Evolutionary conservation across 37 sponge, comb jelly and placozoan genomes (phyloP).

Genomic region (Spongilla lacustris): DNA sequence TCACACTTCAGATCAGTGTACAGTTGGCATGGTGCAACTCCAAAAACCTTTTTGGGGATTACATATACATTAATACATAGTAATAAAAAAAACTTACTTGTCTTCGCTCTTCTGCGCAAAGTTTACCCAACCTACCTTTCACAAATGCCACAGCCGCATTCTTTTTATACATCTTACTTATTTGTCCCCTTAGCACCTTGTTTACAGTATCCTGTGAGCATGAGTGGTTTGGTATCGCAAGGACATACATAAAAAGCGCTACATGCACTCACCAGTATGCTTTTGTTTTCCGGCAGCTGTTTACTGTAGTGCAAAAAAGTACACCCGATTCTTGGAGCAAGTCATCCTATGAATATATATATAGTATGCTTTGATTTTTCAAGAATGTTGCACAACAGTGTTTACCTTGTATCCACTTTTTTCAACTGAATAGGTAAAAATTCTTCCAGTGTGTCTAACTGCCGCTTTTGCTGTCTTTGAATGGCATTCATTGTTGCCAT

Average conservation of each 20-base stretch:
- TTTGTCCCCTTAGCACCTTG: neutral
- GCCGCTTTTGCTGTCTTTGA: neutral
- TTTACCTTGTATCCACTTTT: neutral
- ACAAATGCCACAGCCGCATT: neutral
- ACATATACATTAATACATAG: too few relatives aligned
- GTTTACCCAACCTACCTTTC: neutral
- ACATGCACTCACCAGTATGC: neutral
- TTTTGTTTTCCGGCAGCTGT: neutral
- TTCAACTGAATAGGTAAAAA: neutral
- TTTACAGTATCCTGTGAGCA: neutral
- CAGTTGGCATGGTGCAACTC: too few relatives aligned
- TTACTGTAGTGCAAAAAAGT: neutral
- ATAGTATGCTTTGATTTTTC: neutral
- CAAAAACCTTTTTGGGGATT: too few relatives aligned
- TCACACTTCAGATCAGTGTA: too few relatives aligned
- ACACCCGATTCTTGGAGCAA: neutral
- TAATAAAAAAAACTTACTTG: neutral
- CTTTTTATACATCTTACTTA: neutral
- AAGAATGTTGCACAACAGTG: neutral
- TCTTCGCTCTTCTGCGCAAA: neutral
- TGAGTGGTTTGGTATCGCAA: neutral
- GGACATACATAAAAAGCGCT: neutral
- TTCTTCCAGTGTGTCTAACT: neutral
- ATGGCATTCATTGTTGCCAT: neutral
- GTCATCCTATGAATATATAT: neutral